Evolutionary conservation across 2,797 vertebrate species (phyloP), one percentile per base, ranked within the genome.

Genomic region (Setipinna tenuifilis): DNA sequence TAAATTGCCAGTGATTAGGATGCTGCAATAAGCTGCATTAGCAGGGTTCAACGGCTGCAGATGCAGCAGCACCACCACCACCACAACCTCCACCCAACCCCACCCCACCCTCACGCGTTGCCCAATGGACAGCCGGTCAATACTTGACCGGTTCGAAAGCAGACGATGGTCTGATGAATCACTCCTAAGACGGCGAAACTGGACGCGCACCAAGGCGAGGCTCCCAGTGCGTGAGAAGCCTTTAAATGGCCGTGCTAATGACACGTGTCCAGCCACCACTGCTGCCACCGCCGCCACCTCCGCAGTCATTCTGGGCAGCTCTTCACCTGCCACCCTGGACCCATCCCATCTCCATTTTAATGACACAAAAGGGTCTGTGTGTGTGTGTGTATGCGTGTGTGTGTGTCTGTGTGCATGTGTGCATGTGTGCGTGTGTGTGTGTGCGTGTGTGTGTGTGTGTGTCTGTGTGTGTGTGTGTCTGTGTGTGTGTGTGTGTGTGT

Each of bases 101-200:
- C 71, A 2, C 58, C 19, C 58, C 35, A 54, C 1, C 50, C 50
- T 54, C 50, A 54, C 50, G 1, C 14, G 50, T 54, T 9, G 35
- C 6, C 17, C 35, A 5, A 21, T 21, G 35, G 71, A 21, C 17
- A 78, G 71, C 31, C 71, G 41, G 71, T 78, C 71, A 44, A 78
- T 78, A 78, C 35, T 31, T 78, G 35, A 78, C 71, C 6, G 17
- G 17, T 78, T 6, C 2, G 71, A 78, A 21, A 41, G 17, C 31
- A 44, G 71, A 17, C 71, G 35, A 44, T 78, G 71, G 4, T 7
- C 71, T 78, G 71, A 78, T 78, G 71, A 78, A 78, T 78, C 35
- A 44, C 31, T 31, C 7, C 31, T 21, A 10, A 21, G 31, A 16
- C 31, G 3, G 71, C 17, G 17, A 78, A 16, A 41, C 71, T 2